These are phyloP conservation scores for Eilema griseolum DNA, from an alignment of 2,888 invertebrate genomes.

Conservation along the genomic window DNA sequence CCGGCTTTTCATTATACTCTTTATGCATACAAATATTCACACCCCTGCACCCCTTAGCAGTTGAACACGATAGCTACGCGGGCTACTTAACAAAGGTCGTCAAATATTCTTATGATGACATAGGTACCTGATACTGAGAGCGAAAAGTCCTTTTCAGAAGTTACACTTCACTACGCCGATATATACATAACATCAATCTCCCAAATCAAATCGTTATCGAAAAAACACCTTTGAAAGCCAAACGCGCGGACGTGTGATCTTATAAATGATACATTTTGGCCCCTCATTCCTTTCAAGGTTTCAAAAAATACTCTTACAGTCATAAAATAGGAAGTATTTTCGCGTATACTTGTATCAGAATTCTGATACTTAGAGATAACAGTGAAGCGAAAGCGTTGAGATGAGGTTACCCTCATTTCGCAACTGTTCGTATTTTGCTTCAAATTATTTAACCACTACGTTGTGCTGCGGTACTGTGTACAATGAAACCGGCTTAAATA, in stretches of 20 bases:
- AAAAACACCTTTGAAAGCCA: neutral
- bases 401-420: conserved; percentile 11
- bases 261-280: neutral
- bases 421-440: conserved; percentile 4
- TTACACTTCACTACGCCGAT: neutral
- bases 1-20: no score
- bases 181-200: neutral
- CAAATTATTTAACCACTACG: neutral
- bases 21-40: no score
- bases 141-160: no score
- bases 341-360: neutral
- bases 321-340: neutral
- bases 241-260: conserved; percentile 1
- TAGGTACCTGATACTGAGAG: no score
- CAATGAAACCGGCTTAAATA: conserved; percentile 15
- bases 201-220: neutral
- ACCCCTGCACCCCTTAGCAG: no score
- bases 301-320: neutral
- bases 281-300: neutral
- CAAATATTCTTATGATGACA: no score
- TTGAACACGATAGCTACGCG: no score
- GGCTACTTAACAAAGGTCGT: no score
- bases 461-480: neutral
- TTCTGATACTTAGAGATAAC: neutral
- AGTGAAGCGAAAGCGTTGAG: neutral